These are phyloP conservation scores for Hypocryptadius cinnamomeus DNA, from an alignment of 2,113 vertebrate genomes.

Conservation along the genomic window DNA sequence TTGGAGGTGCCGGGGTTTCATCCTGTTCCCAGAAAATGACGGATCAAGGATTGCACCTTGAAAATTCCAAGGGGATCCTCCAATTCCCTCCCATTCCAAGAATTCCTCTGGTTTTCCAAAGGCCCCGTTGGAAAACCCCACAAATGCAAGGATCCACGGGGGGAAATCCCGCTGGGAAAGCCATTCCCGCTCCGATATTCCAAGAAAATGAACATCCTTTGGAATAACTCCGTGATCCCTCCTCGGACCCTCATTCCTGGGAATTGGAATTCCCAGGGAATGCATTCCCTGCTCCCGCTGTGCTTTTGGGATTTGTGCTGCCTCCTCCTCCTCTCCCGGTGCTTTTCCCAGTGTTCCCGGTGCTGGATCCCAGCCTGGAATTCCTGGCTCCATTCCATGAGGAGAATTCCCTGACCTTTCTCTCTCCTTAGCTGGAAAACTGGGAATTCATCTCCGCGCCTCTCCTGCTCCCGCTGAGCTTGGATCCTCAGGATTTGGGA, in stretches of 20 bases:
- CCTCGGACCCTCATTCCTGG: background rate
- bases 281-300: background rate
- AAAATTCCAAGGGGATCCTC: background rate
- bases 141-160: background rate
- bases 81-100: background rate
- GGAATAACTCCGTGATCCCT: background rate
- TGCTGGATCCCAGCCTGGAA: background rate
- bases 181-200: slow-evolving; percentile 17
- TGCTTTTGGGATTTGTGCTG: background rate
- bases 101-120: background rate
- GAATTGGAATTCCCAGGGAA: background rate
- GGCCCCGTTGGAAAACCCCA: slow-evolving; percentile 10
- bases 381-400: background rate
- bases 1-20: background rate
- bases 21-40: background rate
- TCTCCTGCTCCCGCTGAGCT: background rate
- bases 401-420: background rate
- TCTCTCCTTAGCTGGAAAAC: background rate
- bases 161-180: slow-evolving; percentile 14
- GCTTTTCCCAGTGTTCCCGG: background rate
- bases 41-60: background rate
- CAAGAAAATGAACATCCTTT: slow-evolving; percentile 23
- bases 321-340: background rate
- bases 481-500: background rate
- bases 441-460: background rate